Evolutionary conservation across 2,888 invertebrate genomes (phyloP), one percentile per base, ranked within the genome.

Genomic region (Leptinotarsa peninsularis): DNA sequence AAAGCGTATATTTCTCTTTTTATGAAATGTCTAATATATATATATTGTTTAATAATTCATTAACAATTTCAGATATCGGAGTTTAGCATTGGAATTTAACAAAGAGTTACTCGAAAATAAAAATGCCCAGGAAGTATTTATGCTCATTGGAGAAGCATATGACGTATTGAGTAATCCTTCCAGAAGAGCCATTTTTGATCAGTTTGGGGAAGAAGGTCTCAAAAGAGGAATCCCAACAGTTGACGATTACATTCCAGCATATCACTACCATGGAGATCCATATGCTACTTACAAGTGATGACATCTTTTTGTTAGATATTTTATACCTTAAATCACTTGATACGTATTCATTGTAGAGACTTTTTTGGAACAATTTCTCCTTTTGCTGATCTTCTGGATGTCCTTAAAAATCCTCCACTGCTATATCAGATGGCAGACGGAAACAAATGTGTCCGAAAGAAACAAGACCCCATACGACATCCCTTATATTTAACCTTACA

Each of bases 141-240:
- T 90, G 4, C 88, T 93, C 23, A 91, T 94, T 70, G 93, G 92
- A 49, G 95, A 95, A 89, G 95, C 96, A 0, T 96, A 93, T 86
- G 95, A 96, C 83, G 93, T 95, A 13, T 89, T 96, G 43, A 91
- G 92, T 1, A 90, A 94, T 86, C 91, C 93, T 60, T 88, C 92
- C 77, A 89, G 89, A 76, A 90, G 94, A 74, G 93, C 95, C 17
- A 92, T 96, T 18, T 98, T 94, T 89, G 96, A 97, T 88, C 95
- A 95, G 84, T 97, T 94, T 88, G 97, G 97, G 0, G 96, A 96
- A 87, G 94, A 94, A 83, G 96, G 96, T 0, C 89, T 97, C 66
- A 96, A 96, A 86, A 91, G 91, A 83, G 96, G 96, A 0, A 92
- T 96, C 0, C 93, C 94, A 4, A 91, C 93, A 3, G 93, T 93